Base-by-base conservation (phyloP, 2,797 vertebrate genomes). In the Allobates femoralis region DNA sequence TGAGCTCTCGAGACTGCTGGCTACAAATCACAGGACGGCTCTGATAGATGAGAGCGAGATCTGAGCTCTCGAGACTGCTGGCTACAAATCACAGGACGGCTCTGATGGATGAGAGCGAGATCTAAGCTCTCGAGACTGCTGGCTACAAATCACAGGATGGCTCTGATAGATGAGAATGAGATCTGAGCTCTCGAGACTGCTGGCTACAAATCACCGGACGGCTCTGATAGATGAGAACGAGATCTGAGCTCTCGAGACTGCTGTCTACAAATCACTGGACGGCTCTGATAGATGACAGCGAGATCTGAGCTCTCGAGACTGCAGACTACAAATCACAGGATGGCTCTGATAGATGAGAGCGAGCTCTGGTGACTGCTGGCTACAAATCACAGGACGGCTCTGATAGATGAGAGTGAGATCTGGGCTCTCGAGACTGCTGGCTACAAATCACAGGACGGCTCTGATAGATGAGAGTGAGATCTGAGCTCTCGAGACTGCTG, bases 321-420 rank as follows among this genome's bases (percentile, higher is more conserved):
- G 74, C 51, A 5, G 18, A 41, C 26, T 62, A 2, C 69, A 66
- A 82, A 71, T 82, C 79, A 81, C 46, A 64, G 62, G 64, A 51
- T 53, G n/a, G n/a, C 37, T 30, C 58, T 46, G 75, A 66, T 5
- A 41, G 18, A 78, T 55, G 28, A 66, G 73, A 37, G 46, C 32
- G 46, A 37, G 60, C 8, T 28, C 7, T 67, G 10, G 16, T 18
- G 69, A 64, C 76, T 23, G 74, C 51, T 11, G 18, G 60, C 26
- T 62, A 2, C 69, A 66, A 82, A 71, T 82, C 79, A 81, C 46
- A 64, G 62, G 64, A 51, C n/a, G n/a, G n/a, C 37, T 30, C 58
- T 46, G 75, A 66, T 5, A 41, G 18, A 78, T 55, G 28, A 66
- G 73, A 37, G 46, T 32, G 23, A 67, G 60, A 26, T 51, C 23